Conservation (phyloP, 2,888 invertebrate genomes). For the Rugalucina vietnamica region DNA sequence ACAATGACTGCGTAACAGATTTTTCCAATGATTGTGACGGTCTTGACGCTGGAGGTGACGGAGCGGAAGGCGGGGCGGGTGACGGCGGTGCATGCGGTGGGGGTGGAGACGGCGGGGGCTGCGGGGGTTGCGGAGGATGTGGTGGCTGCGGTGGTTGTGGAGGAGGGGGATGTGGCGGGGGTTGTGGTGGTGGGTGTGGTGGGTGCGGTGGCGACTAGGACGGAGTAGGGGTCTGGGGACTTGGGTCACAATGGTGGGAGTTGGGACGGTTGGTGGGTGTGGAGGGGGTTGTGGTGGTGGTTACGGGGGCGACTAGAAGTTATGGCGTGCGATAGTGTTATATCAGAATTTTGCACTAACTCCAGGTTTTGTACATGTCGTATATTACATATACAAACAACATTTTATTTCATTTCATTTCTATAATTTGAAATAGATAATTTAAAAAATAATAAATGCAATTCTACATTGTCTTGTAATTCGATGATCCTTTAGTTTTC, state of each 20-base stretch:
- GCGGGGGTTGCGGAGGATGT: constrained; percentile 35
- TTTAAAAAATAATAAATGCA: too few relatives aligned
- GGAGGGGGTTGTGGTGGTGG: constrained; percentile 23
- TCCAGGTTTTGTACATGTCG: too few relatives aligned
- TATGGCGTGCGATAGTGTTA: too few relatives aligned
- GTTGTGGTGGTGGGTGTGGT: constrained; percentile 1
- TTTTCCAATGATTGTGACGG: constrained; percentile 20
- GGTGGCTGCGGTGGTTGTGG: constrained; percentile 43
- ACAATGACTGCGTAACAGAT: constrained; percentile 44
- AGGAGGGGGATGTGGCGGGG: constrained; percentile 33
- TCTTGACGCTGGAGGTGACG: constrained; percentile 16
- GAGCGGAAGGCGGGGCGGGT: constrained; percentile 25
- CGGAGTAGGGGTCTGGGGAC: too few relatives aligned
- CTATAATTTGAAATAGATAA: too few relatives aligned
- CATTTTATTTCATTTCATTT: too few relatives aligned
- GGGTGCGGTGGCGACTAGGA: constrained; percentile 1
- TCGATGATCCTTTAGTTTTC: too few relatives aligned
- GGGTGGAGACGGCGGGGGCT: constrained; percentile 6
- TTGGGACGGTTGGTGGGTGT: too few relatives aligned
- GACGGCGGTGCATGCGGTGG: constrained; percentile 24
- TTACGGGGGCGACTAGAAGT: constrained; percentile 26
- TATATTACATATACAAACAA: too few relatives aligned
- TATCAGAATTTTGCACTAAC: too few relatives aligned
- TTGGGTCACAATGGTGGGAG: too few relatives aligned
- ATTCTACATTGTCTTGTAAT: too few relatives aligned